Percentiles rank a stretch among this genome's conserved stretches.
Conservation (phyloP, 2,888 invertebrate genomes). For the Chymomyza caudatula region DNA sequence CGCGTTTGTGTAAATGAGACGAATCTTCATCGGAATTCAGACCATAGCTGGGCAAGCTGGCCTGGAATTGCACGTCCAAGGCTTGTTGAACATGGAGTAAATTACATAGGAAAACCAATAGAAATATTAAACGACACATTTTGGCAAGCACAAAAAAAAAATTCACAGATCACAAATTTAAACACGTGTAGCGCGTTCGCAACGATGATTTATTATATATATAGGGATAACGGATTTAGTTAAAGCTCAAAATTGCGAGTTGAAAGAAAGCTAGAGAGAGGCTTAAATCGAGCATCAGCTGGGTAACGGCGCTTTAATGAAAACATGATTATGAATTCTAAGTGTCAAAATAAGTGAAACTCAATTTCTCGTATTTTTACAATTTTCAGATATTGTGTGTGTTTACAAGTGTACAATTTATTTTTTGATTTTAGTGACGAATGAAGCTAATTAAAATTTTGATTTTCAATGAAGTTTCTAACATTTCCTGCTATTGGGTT, state of each 20-base stretch:
- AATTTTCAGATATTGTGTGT: too few species aligned
- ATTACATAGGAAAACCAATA: slow-evolving; percentile 36
- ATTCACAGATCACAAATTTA: slow-evolving; percentile 13
- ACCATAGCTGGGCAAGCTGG: slow-evolving; percentile 39
- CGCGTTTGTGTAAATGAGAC: slow-evolving; percentile 61
- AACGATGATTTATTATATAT: not conserved
- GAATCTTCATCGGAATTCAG: slow-evolving; percentile 48
- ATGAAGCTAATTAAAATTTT: too few species aligned
- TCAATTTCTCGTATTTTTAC: too few species aligned
- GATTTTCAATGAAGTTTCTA: too few species aligned
- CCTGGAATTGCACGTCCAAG: slow-evolving; percentile 64
- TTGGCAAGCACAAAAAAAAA: slow-evolving; percentile 13
- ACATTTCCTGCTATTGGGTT: too few species aligned
- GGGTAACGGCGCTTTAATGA: not conserved
- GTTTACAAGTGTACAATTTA: too few species aligned
- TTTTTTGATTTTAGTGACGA: too few species aligned
- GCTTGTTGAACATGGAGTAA: slow-evolving; percentile 19
- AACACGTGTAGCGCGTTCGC: slow-evolving; percentile 41
- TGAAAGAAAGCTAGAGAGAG: not conserved
- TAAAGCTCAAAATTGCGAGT: not conserved
- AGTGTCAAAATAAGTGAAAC: too few species aligned
- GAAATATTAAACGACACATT: slow-evolving; percentile 47
- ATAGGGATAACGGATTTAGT: slow-evolving; percentile 27
- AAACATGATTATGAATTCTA: too few species aligned
- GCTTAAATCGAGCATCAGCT: not conserved